Evolutionary conservation across 2,797 vertebrate genomes (phyloP).

Genomic region (Tokudaia muenninki): DNA sequence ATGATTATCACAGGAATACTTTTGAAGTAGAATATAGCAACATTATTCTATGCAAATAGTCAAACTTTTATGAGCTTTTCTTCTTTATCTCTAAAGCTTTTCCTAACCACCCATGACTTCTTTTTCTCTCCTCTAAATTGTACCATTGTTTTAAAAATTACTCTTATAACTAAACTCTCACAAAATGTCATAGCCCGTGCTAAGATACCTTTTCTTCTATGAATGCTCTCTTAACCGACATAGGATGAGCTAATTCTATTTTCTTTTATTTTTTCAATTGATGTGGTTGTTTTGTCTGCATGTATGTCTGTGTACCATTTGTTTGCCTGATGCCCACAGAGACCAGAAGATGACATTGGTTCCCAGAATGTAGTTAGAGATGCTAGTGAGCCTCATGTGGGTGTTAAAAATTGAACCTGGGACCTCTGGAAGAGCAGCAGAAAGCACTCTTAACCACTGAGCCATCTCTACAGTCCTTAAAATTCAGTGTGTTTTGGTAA

Average conservation of each 20-base stretch:
- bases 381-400: too few species aligned
- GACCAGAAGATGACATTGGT: too few species aligned
- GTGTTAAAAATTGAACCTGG: neutral
- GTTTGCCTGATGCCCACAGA: too few species aligned
- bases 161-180: neutral
- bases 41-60: conserved; percentile 17
- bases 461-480: neutral
- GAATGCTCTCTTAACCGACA: neutral
- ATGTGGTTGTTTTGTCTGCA: too few species aligned
- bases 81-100: neutral
- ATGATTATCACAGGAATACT: neutral
- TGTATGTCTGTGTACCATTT: too few species aligned
- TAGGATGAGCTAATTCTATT: neutral
- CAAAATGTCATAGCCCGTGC: neutral
- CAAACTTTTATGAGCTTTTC: neutral
- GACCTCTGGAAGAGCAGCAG: neutral
- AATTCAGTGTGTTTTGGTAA: neutral
- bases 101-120: neutral
- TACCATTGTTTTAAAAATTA: neutral
- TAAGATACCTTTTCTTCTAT: neutral
- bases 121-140: neutral
- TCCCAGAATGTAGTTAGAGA: too few species aligned
- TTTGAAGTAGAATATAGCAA: neutral
- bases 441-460: neutral
- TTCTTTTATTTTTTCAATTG: neutral